phyloP scores from a whole-genome alignment of 2,888 invertebrate species.

The Ecliptopera silaceata region DNA sequence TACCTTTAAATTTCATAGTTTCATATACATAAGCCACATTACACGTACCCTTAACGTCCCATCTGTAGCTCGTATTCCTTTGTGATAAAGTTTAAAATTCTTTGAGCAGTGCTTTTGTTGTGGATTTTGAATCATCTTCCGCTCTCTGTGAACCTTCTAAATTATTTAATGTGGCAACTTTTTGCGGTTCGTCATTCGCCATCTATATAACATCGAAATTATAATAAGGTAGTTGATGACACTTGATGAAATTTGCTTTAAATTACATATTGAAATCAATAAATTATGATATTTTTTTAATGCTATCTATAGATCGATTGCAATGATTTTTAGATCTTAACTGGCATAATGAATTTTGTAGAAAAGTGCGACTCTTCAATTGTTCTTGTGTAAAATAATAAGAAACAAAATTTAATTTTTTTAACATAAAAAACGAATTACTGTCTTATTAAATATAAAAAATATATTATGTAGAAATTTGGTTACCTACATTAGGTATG shows the following conservation, averaged over 20 bases:
- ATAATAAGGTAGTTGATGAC: slow-evolving; percentile 44
- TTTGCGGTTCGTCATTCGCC: slow-evolving; percentile 36
- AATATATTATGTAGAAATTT: neutral
- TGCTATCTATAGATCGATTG: no score
- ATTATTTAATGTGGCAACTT: slow-evolving; percentile 45
- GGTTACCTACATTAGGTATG: slow-evolving; percentile 20
- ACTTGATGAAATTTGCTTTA: slow-evolving; percentile 31
- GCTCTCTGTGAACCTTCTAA: slow-evolving; percentile 37
- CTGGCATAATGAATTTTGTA: no score
- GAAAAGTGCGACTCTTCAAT: no score
- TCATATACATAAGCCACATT: slow-evolving; percentile 32
- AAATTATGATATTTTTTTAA: no score
- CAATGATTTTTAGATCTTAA: no score
- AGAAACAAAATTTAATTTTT: no score
- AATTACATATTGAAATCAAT: neutral
- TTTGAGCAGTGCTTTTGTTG: neutral
- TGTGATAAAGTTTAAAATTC: slow-evolving; percentile 20
- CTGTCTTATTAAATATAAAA: no score
- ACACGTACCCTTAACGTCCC: neutral
- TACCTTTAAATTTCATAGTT: slow-evolving; percentile 47
- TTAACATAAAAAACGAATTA: no score
- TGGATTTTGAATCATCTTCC: slow-evolving; percentile 34
- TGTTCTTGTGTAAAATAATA: no score
- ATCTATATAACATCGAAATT: slow-evolving; percentile 43
- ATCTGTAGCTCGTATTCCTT: slow-evolving; percentile 1